Conservation (phyloP, 1,140 invertebrate genomes). For the Medauroidea extradentata region DNA sequence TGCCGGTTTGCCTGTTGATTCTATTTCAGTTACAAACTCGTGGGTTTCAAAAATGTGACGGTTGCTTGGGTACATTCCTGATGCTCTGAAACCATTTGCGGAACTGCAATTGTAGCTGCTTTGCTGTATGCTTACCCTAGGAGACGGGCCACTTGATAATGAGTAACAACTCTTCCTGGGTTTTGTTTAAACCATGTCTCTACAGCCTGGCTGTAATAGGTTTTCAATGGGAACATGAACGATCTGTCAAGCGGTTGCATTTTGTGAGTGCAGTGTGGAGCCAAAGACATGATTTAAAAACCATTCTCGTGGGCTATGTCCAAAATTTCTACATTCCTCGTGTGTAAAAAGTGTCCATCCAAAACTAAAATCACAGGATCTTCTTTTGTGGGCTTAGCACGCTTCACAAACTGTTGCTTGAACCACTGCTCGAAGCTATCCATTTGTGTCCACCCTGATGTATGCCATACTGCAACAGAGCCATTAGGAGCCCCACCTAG, state of each 20-base stretch:
- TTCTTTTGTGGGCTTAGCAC: background rate
- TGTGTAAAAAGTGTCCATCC: no score
- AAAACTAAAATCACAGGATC: conserved; percentile 10
- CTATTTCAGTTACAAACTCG: background rate
- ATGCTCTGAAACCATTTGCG: background rate
- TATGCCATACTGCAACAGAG: no score
- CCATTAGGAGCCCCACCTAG: no score
- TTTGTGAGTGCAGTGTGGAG: background rate
- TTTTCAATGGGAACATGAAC: conserved; percentile 38
- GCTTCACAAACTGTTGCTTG: no score
- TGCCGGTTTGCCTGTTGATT: no score
- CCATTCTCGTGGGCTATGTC: no score
- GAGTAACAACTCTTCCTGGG: conserved; percentile 4
- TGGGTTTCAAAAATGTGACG: background rate
- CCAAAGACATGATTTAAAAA: no score
- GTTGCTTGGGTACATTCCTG: background rate
- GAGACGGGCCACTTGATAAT: conserved; percentile 1
- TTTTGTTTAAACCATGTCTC: conserved; percentile 24
- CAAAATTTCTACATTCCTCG: no score
- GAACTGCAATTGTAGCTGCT: no score
- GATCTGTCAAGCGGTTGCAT: conserved; percentile 28
- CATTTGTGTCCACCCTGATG: no score
- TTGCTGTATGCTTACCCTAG: background rate
- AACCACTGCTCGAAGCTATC: no score
- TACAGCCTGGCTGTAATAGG: conserved; percentile 34